Evolutionary conservation across 2,888 invertebrate genomes (phyloP).

Genomic region (Cremastinae sp.): DNA sequence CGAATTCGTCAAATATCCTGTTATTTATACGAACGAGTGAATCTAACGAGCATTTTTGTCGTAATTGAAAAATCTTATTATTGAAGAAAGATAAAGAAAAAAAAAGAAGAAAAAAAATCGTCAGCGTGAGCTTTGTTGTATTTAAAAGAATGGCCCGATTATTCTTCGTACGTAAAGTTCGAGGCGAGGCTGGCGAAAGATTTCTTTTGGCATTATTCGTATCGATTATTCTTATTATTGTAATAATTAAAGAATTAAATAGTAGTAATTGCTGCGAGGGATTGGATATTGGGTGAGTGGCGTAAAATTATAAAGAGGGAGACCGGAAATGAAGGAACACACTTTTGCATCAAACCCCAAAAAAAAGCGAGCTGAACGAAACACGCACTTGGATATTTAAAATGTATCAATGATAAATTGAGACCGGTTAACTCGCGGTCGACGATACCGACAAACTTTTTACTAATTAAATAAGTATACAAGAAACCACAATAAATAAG

Average conservation of each 20-base stretch:
- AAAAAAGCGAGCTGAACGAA: conserved; percentile 65
- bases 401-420: conserved; percentile 66
- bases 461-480: conserved; percentile 70
- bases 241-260: conserved; percentile 9
- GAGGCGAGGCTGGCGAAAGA: conserved; percentile 19
- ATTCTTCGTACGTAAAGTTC: conserved; percentile 24
- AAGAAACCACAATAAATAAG: conserved; percentile 26
- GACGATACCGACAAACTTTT: conserved; percentile 74
- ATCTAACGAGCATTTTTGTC: conserved; percentile 37
- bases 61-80: conserved; percentile 15
- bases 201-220: conserved; percentile 41
- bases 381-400: conserved; percentile 64
- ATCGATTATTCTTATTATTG: conserved; percentile 16
- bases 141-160: conserved; percentile 10
- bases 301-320: conserved; percentile 6
- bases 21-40: conserved; percentile 51
- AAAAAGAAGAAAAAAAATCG: conserved; percentile 14
- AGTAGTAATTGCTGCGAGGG: conserved; percentile 20
- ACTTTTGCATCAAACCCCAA: conserved; percentile 76
- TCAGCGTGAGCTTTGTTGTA: conserved; percentile 6
- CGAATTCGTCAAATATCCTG: conserved; percentile 50
- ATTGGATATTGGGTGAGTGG: conserved; percentile 28
- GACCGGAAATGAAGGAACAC: conserved; percentile 27
- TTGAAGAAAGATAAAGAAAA: neutral
- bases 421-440: conserved; percentile 73